phyloP scores from a whole-genome alignment of 2,113 vertebrate genomes.

The Nycticryphes semicollaris region DNA sequence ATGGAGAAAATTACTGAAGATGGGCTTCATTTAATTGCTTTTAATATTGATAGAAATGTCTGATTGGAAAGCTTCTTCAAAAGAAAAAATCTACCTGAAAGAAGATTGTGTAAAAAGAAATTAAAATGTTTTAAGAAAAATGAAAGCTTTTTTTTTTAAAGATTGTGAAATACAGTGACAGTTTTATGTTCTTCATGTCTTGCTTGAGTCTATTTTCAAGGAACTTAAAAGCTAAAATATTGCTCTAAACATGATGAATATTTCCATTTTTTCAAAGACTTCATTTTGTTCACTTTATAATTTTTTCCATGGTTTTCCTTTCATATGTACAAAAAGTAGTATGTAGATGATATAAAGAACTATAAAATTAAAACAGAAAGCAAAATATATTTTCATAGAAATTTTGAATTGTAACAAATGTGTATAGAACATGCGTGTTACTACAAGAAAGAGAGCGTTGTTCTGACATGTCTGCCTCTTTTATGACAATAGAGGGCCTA shows the following conservation, averaged over 20 bases:
- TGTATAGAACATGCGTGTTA: neutral
- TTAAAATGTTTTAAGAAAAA: neutral
- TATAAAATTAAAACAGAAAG: neutral
- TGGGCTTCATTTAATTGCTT: neutral
- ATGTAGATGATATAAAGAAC: neutral
- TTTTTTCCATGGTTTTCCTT: neutral
- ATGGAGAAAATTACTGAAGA: neutral
- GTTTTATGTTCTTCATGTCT: rapidly evolving
- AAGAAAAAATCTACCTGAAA: neutral
- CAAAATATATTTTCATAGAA: neutral
- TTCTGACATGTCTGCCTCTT: neutral
- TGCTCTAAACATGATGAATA: neutral
- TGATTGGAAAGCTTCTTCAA: neutral
- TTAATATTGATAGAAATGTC: neutral
- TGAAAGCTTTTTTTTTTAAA: neutral
- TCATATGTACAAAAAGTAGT: neutral
- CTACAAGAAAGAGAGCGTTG: neutral
- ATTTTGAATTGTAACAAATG: neutral
- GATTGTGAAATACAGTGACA: neutral
- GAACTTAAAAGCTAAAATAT: neutral
- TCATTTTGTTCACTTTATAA: neutral
- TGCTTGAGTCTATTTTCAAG: neutral
- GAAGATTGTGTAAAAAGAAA: neutral
- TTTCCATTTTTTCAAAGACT: neutral
- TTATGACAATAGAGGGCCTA: neutral